These are phyloP conservation scores for Tuberolachnus salignus DNA, from an alignment of 2,888 invertebrate species.

Conservation along the genomic window DNA sequence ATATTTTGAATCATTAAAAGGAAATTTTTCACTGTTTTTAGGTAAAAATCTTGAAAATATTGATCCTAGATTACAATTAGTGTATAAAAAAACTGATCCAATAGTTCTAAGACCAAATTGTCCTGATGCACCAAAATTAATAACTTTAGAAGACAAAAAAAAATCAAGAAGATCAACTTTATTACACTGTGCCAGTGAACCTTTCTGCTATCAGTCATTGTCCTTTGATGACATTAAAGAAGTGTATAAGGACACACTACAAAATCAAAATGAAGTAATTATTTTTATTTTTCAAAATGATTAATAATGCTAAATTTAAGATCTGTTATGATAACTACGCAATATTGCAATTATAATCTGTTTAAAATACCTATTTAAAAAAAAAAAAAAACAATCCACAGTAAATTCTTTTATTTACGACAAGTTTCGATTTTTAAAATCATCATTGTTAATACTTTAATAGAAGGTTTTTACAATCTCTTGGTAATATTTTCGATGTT, in stretches of 20 bases:
- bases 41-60: slow-evolving; percentile 13
- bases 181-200: slow-evolving; percentile 10
- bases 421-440: no score
- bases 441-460: no score
- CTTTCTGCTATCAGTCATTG: slow-evolving; percentile 14
- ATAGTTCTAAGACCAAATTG: slow-evolving; percentile 26
- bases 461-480: no score
- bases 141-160: background rate
- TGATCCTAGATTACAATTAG: slow-evolving; percentile 27
- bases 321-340: background rate
- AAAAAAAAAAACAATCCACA: no score
- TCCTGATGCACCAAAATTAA: background rate
- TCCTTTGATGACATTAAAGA: slow-evolving; percentile 23
- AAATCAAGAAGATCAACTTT: slow-evolving; percentile 35
- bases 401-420: no score
- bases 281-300: background rate
- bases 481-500: no score
- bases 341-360: background rate
- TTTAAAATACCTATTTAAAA: background rate
- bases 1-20: no score
- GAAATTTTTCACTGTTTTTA: slow-evolving; percentile 12
- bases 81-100: slow-evolving; percentile 2
- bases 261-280: slow-evolving; percentile 7
- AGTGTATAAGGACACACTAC: background rate
- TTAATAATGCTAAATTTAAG: no score